Percentiles rank a stretch among this genome's conserved stretches.
Evolutionary conservation across 2,888 invertebrate genomes (phyloP).

Genomic region (Drosophila kuntzei): DNA sequence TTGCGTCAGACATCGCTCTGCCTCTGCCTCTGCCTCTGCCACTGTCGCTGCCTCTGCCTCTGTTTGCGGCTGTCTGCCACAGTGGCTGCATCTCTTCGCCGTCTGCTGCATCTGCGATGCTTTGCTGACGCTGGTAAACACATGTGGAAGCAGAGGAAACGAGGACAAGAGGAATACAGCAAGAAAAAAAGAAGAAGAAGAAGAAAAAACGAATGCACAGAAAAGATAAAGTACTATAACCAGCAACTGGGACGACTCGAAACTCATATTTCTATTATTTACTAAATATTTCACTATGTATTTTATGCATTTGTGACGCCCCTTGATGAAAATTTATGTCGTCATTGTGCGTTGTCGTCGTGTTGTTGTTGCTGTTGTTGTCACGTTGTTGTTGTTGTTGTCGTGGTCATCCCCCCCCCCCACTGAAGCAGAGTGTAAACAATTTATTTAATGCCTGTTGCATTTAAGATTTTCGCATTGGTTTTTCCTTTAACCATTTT

Average conservation of each 20-base stretch:
- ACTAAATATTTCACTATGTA: constrained; percentile 54
- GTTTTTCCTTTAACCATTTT: constrained; percentile 1
- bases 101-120: constrained; percentile 72
- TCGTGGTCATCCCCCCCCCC: constrained; percentile 5
- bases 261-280: constrained; percentile 57
- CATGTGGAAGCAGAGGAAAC: constrained; percentile 21
- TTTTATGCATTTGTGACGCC: constrained; percentile 37
- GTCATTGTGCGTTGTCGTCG: constrained; percentile 62
- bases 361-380: constrained; percentile 7
- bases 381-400: constrained; percentile 4
- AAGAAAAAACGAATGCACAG: no score
- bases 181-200: no score
- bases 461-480: constrained; percentile 22
- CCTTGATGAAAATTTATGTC: constrained; percentile 68
- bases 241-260: constrained; percentile 19
- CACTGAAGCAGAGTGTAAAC: constrained; percentile 18
- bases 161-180: neutral
- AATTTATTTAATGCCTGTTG: constrained; percentile 49
- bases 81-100: constrained; percentile 60
- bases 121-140: constrained; percentile 79
- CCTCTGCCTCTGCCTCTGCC: constrained; percentile 30
- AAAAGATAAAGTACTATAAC: constrained; percentile 6
- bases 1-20: constrained; percentile 68
- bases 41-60: constrained; percentile 31
- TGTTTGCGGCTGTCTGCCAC: constrained; percentile 51